Evolutionary conservation across 2,113 vertebrate genomes (phyloP).

Genomic region (Dicentrarchus labrax): DNA sequence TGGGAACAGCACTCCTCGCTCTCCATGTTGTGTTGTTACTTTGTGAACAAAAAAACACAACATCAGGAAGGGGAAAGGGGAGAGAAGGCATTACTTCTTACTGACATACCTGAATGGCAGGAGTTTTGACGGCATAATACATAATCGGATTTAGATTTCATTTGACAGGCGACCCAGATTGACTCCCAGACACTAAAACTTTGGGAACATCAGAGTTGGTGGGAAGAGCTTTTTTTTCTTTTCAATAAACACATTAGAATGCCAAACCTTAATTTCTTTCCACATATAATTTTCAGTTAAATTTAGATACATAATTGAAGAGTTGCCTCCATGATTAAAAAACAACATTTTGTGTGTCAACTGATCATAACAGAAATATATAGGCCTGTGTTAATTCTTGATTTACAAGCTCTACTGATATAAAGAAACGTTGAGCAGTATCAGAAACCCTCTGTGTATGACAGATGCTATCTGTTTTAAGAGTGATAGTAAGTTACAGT

Average conservation of each 20-base stretch:
- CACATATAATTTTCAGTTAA: slow-evolving; percentile 48
- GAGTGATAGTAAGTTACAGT: not conserved
- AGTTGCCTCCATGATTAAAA: slow-evolving; percentile 40
- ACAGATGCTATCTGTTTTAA: not conserved
- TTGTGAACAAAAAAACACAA: not conserved
- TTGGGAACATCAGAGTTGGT: slow-evolving; percentile 21
- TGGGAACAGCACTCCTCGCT: not conserved
- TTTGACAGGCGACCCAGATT: slow-evolving; percentile 19
- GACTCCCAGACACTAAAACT: slow-evolving; percentile 37
- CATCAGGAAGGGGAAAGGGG: not conserved
- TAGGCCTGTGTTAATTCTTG: not conserved
- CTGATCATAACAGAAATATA: not conserved
- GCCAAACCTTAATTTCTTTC: slow-evolving; percentile 42
- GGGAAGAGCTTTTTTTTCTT: not conserved
- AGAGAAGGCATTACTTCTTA: not conserved
- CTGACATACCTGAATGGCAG: slow-evolving; percentile 6
- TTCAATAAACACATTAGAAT: slow-evolving; percentile 25
- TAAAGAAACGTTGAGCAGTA: not conserved
- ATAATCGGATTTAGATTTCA: slow-evolving; percentile 19
- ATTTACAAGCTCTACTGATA: slow-evolving; percentile 5
- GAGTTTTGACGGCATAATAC: slow-evolving; percentile 12
- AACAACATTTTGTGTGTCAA: slow-evolving; percentile 1
- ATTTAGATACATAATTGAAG: slow-evolving; percentile 55
- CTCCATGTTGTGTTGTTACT: not conserved
- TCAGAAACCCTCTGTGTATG: not conserved